Evolutionary conservation across 2,888 invertebrate genomes (phyloP).

Genomic region (Autographa pulchrina): DNA sequence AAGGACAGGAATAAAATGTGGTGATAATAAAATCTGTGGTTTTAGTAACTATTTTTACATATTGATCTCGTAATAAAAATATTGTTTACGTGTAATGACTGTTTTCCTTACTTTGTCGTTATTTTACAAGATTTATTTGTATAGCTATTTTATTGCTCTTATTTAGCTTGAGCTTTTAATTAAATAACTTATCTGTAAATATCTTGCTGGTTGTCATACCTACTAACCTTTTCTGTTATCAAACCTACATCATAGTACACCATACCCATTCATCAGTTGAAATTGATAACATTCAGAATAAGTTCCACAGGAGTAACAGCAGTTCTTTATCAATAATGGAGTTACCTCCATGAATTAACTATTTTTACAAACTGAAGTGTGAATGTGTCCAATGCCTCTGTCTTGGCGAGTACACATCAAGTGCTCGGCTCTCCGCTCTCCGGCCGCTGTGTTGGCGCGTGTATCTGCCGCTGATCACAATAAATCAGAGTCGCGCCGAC

Average conservation of each 20-base stretch:
- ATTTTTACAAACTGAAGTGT: not conserved
- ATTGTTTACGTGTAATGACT: slow-evolving; percentile 31
- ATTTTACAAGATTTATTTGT: not conserved
- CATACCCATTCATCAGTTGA: too few species aligned
- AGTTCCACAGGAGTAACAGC: too few species aligned
- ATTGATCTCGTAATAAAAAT: slow-evolving; percentile 48
- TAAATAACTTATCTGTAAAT: not conserved
- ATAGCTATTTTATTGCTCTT: not conserved
- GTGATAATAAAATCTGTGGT: slow-evolving; percentile 56
- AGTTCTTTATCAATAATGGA: too few species aligned
- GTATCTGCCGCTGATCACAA: slow-evolving; percentile 75
- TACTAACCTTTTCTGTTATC: too few species aligned
- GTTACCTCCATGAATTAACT: not conserved
- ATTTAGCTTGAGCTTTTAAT: not conserved
- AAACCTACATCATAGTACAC: too few species aligned
- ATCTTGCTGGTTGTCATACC: too few species aligned
- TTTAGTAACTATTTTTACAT: slow-evolving; percentile 59
- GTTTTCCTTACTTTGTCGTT: slow-evolving; percentile 12
- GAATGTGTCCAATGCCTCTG: not conserved
- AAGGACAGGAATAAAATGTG: slow-evolving; percentile 53
- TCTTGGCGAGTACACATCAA: not conserved
- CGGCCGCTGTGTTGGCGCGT: slow-evolving; percentile 15
- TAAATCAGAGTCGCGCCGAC: slow-evolving; percentile 73
- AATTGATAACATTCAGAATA: too few species aligned
- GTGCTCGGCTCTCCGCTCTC: not conserved